phyloP scores from a whole-genome alignment of 2,888 invertebrate genomes.

The Diplazon laetatorius region DNA sequence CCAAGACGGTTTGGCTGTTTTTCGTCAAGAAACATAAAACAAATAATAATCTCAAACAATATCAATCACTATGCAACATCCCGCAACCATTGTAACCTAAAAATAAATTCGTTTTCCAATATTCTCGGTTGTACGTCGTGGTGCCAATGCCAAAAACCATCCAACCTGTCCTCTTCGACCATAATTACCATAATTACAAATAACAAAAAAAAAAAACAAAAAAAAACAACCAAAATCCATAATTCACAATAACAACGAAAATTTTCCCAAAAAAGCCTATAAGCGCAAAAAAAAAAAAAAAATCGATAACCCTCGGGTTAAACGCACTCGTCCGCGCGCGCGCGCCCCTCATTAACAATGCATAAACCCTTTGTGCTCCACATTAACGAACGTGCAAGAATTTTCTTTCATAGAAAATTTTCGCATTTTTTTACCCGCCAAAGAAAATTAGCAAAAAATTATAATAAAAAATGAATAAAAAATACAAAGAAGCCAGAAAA shows the following conservation, averaged over 20 bases:
- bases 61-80: no score
- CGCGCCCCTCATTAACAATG: slow-evolving; percentile 9
- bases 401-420: slow-evolving; percentile 11
- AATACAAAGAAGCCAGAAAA: neutral
- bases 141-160: no score
- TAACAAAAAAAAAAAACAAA: neutral
- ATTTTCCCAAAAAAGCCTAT: neutral
- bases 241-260: neutral
- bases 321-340: neutral
- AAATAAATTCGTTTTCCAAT: no score
- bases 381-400: no score
- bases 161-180: no score
- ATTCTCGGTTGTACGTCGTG: no score
- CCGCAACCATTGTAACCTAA: no score
- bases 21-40: no score
- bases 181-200: no score
- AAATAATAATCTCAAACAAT: no score
- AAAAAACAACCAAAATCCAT: neutral
- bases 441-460: neutral
- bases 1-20: no score
- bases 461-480: neutral
- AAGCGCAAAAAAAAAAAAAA: neutral
- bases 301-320: neutral
- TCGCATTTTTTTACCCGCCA: neutral
- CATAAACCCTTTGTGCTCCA: slow-evolving; percentile 11